Percentiles rank a stretch among this genome's conserved stretches.
Evolutionary conservation across 1,140 invertebrate genomes (phyloP).

Genomic region (Akabosia matsudoensis): DNA sequence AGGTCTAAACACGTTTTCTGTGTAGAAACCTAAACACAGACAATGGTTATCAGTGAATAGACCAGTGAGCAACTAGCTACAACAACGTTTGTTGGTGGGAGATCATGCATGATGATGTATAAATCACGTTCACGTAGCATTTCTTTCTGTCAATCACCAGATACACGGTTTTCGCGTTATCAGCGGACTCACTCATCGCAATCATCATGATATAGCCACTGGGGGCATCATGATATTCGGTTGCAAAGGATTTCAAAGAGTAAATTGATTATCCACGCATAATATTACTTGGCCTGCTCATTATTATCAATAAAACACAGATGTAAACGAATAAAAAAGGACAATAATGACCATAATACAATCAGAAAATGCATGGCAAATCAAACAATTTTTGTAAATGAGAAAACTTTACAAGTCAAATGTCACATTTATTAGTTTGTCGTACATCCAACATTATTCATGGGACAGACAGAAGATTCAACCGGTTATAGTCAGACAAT

Average conservation of each 20-base stretch:
- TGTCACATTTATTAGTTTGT: slow-evolving; percentile 12
- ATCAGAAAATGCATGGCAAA: not conserved
- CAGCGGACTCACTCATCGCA: not conserved
- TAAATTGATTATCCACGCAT: slow-evolving; percentile 16
- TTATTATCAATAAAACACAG: not conserved
- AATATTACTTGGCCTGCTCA: not conserved
- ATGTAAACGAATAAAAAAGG: not conserved
- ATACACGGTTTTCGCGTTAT: not conserved
- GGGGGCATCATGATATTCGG: slow-evolving; percentile 17
- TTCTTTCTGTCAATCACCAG: not conserved
- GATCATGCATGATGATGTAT: not conserved
- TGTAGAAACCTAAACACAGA: not conserved
- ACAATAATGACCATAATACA: not conserved
- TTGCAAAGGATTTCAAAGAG: not conserved
- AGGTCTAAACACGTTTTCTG: not conserved
- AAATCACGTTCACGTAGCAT: not conserved
- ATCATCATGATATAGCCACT: slow-evolving; percentile 10
- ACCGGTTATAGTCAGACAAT: no score
- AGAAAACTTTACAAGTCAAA: not conserved
- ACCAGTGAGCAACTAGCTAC: no score
- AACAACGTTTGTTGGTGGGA: not conserved
- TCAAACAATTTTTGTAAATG: not conserved
- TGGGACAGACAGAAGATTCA: not conserved
- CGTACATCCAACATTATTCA: not conserved
- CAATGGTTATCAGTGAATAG: no score